Evolutionary conservation across 2,113 vertebrate genomes (phyloP), one percentile per base, ranked within the genome.

Genomic region (Bubo blakistoni): DNA sequence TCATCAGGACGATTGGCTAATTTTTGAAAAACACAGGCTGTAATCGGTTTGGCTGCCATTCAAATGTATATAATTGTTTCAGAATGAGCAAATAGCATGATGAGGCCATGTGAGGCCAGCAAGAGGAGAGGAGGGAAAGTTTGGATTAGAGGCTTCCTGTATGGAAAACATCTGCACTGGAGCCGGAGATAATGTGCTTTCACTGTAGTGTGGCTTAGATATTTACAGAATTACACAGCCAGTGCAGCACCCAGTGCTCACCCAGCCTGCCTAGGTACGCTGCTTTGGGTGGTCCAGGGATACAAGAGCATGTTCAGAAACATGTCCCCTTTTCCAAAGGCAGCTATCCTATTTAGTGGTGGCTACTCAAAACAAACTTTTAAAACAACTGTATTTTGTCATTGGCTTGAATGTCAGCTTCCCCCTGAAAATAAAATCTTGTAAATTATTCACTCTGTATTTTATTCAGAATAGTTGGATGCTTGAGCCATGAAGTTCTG

Each of bases 91-190:
- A 95, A 94, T 76, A 91, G 36, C 63, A 69, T 0, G 0, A 70
- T 13, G 63, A 96, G 91, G 96, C 76, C 92, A 54, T 57, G 46
- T 94, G 93, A 97, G 96, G 97, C 92, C 90, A 89, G 74, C 10
- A 36, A 89, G 44, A 93, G 63, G 85, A 86, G 67, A 96, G 62
- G 44, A 89, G 76, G 87, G 67, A 95, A 90, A 92, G 88, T 93
- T 78, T 91, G 90, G 90, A 96, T 95, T 95, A 95, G 90, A 94
- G 70, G 47, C 52, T 97, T 97, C 97, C 97, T 96, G 95, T 96
- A 96, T 85, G 88, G 84, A 96, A 97, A 96, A 97, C 95, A 97
- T 95, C 97, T 97, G 97, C 65, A n/a, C 78, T 86, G 74, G 47
- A 74, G 55, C 65, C 6, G 17, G 57, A 76, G 86, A 66, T 62